Base-by-base conservation (phyloP, 1,140 invertebrate genomes). In the Chrysopa pallens region DNA sequence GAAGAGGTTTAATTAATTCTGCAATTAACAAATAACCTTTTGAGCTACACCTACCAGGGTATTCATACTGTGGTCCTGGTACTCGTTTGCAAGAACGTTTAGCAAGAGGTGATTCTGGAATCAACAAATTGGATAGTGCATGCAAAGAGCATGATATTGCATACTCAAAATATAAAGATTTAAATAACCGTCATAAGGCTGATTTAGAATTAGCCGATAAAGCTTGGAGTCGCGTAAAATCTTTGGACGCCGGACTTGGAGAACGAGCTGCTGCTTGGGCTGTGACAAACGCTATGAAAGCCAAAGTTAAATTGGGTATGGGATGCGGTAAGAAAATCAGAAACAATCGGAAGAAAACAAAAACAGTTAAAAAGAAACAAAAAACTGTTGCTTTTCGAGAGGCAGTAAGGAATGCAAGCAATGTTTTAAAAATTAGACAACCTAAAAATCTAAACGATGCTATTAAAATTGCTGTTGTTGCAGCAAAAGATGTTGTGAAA, bases 61-160 rank as follows among this genome's bases (percentile, higher is more conserved):
- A 63, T 59, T 49, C 60, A 29, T 67, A 55, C 45, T 67, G 63
- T 42, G 63, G 62, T 6, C 60, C 62, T 15, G 61, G 60, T n/a
- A 69, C 62, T n/a, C 63, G 62, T 49, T 44, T 67, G 45, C n/a
- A 49, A 29, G 49, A 60, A 52, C 50, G 63, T 42, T 50, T 67
- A 50, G 43, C 31, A 23, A 50, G 59, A 47, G 61, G 57, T 27
- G 59, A 67, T 58, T 39, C 43, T 29, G 58, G 60, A 29, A 54
- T 68, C 17, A 68, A 68, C 54, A 40, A 37, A 23, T 50, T 68
- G 23, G 64, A 69, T 49, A 23, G 48, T 40, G 52, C 58, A n/a
- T 66, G 63, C 42, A 62, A 59, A 49, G 42, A 57, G 28, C 67
- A 68, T 44, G 59, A 66, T 52, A 61, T 67, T 39, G 51, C 50